These are phyloP conservation scores for Centroberyx gerrardi DNA, from an alignment of 2,797 vertebrate genomes.

Conservation along the genomic window DNA sequence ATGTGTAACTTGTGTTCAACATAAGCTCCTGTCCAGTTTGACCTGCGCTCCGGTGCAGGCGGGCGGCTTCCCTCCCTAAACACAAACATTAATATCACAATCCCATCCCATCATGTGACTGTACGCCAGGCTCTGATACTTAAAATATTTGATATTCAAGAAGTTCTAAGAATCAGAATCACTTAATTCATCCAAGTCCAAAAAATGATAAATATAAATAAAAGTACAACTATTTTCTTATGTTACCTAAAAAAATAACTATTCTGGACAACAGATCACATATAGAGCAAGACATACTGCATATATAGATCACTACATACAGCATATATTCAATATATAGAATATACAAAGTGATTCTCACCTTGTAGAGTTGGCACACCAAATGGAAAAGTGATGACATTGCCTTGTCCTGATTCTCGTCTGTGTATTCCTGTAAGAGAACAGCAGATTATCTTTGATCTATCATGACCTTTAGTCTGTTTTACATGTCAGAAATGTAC, in stretches of 20 bases:
- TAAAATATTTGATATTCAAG: no score
- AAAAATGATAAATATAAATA: not conserved
- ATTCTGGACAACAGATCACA: no score
- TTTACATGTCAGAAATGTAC: not conserved
- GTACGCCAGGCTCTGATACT: no score
- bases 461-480: not conserved
- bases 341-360: conserved; percentile 54
- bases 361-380: conserved; percentile 90
- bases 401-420: conserved; percentile 73
- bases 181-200: not conserved
- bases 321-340: no score
- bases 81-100: conserved; percentile 3
- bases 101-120: not conserved
- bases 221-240: no score
- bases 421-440: conserved; percentile 75
- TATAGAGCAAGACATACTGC: no score
- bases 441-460: not conserved
- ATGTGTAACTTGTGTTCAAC: conserved; percentile 49
- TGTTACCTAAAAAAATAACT: no score
- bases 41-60: conserved; percentile 79
- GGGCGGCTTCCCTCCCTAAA: conserved; percentile 87
- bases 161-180: not conserved
- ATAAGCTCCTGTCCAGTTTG: conserved; percentile 76
- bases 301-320: no score
- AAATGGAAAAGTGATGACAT: conserved; percentile 82